A percentile compares a stretch with the other conserved stretches of the same genome.
These are phyloP conservation scores for Protomyctophum bolini DNA, from an alignment of 2,113 vertebrate genomes.

Conservation along the genomic window DNA sequence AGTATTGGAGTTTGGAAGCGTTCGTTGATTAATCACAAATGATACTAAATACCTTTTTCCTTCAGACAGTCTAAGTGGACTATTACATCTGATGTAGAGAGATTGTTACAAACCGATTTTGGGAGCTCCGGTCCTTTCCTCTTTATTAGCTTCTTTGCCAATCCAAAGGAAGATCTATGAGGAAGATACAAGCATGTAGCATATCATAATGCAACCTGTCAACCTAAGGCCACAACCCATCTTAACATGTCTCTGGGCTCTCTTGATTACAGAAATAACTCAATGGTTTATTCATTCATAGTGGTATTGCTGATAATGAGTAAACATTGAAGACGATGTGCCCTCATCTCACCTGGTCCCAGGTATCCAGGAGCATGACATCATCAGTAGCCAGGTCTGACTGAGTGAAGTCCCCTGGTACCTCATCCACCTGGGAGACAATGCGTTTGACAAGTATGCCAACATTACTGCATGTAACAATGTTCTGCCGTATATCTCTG, in stretches of 20 bases:
- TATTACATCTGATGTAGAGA: neutral
- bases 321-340: neutral
- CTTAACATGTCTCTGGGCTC: neutral
- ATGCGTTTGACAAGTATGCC: neutral
- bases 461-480: neutral
- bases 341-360: conserved; percentile 72
- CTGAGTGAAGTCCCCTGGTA: conserved; percentile 83
- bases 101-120: conserved; percentile 75
- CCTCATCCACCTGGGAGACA: conserved; percentile 77
- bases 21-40: too few species aligned
- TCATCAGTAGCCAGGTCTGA: conserved; percentile 82
- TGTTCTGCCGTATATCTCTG: too few species aligned
- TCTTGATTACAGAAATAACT: neutral
- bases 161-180: conserved; percentile 80
- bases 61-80: neutral
- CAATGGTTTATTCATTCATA: neutral
- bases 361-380: conserved; percentile 82
- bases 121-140: conserved; percentile 71
- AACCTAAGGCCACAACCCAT: neutral
- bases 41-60: neutral
- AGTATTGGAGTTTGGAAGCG: too few species aligned
- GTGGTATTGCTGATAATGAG: neutral
- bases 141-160: conserved; percentile 76
- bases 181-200: conserved; percentile 5
- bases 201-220: neutral